Percentiles rank a stretch among this genome's conserved stretches.
These are phyloP conservation scores for Vipera ursinii DNA, from an alignment of 2,797 vertebrate genomes.

Conservation along the genomic window DNA sequence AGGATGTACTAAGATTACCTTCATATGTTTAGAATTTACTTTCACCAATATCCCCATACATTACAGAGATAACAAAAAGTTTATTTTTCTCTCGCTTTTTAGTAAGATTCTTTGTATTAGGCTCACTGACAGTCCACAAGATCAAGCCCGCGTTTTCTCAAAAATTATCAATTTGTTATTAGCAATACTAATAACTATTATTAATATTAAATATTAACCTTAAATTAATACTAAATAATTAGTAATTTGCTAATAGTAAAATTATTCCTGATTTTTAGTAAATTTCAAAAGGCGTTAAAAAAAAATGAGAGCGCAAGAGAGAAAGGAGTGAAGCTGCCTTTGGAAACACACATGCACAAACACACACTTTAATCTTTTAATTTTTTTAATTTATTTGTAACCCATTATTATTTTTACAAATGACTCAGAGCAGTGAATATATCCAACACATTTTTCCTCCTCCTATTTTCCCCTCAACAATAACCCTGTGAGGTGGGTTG, in stretches of 20 bases:
- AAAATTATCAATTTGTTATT: not conserved
- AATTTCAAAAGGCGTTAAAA: not conserved
- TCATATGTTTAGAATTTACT: conserved; percentile 29
- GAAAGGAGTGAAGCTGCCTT: not conserved
- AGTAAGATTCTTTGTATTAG: not conserved
- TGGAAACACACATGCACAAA: not conserved
- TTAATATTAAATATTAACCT: not conserved
- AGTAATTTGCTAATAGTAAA: not conserved
- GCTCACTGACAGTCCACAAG: not conserved
- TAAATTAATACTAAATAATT: not conserved
- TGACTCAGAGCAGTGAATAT: not conserved
- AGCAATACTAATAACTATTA: not conserved
- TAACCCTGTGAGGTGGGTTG: not conserved
- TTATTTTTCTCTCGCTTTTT: not conserved
- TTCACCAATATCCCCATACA: conserved; percentile 43
- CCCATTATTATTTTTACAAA: not conserved
- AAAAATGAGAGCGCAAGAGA: not conserved
- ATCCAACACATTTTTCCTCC: not conserved
- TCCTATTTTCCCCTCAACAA: not conserved
- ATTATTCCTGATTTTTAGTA: not conserved
- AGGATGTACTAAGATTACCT: conserved; percentile 35
- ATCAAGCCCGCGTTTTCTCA: not conserved
- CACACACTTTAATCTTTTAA: not conserved
- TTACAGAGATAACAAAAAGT: conserved; percentile 1
- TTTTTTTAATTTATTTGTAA: not conserved